Evolutionary conservation across 2,797 vertebrate species (phyloP).

Genomic region (Tragopan temminckii): DNA sequence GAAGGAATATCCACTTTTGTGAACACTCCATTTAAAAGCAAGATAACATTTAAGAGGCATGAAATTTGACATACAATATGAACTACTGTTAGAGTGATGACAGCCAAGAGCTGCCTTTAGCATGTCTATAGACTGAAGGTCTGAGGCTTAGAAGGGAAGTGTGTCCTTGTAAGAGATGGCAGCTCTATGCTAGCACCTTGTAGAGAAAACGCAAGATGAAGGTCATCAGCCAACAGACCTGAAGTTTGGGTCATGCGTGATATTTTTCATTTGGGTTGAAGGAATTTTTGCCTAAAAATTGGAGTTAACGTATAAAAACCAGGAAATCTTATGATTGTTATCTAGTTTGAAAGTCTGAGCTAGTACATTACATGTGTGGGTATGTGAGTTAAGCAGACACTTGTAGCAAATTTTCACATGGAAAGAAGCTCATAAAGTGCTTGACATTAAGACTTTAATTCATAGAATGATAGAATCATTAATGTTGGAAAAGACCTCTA

Average conservation of each 20-base stretch:
- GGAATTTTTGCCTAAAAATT: not conserved
- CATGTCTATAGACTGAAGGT: not conserved
- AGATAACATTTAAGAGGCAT: fast-evolving
- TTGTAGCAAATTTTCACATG: not conserved
- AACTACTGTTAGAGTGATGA: not conserved
- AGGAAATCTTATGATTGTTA: not conserved
- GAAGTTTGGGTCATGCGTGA: not conserved
- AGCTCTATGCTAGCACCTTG: not conserved
- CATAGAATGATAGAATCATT: too few relatives aligned
- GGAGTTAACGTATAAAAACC: not conserved
- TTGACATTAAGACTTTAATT: not conserved
- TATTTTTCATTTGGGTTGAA: not conserved
- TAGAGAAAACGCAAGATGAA: not conserved
- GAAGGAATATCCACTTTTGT: not conserved
- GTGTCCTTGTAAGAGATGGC: not conserved
- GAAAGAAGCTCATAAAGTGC: not conserved
- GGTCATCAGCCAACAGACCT: fast-evolving
- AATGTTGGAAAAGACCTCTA: too few relatives aligned
- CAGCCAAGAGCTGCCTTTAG: not conserved
- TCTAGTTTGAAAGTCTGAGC: not conserved
- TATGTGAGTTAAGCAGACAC: not conserved
- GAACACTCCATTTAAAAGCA: not conserved
- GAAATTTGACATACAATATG: not conserved
- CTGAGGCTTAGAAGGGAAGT: not conserved
- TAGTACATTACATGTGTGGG: not conserved